phyloP scores from a whole-genome alignment of 2,113 vertebrate species.

The Nycticryphes semicollaris region DNA sequence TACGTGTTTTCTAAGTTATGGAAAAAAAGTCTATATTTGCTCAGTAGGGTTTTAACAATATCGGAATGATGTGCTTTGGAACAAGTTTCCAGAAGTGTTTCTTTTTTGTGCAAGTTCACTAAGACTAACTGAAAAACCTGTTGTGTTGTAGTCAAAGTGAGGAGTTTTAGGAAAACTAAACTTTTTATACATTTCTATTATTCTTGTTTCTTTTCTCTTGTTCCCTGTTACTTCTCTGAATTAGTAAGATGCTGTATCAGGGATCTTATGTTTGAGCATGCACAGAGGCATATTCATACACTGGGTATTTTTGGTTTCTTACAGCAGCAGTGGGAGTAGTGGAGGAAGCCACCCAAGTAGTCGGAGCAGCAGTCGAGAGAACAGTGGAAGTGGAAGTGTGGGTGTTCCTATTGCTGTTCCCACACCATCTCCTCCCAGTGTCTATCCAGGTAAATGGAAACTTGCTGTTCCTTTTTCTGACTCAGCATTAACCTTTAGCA shows the following conservation, averaged over 20 bases:
- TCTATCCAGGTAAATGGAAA: conserved; percentile 89
- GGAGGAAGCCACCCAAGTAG: conserved; percentile 98
- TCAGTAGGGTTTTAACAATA: background rate
- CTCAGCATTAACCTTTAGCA: background rate
- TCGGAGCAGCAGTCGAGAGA: conserved; percentile 98
- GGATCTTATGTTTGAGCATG: background rate
- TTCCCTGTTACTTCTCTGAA: background rate
- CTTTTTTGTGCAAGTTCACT: background rate
- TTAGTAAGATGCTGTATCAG: background rate
- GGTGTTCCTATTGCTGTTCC: conserved; percentile 92
- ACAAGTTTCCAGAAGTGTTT: background rate
- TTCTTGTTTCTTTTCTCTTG: background rate
- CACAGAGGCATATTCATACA: background rate
- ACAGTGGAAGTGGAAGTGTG: conserved; percentile 98
- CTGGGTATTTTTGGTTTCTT: conserved; percentile 54
- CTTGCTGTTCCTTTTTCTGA: background rate
- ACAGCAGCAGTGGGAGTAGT: conserved; percentile 93
- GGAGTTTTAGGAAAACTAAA: background rate
- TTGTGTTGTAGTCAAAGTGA: background rate
- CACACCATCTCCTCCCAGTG: conserved; percentile 92
- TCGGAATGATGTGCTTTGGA: background rate
- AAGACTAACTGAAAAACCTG: background rate
- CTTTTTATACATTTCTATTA: background rate
- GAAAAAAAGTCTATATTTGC: background rate
- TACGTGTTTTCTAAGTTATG: fast-evolving